phyloP scores from a whole-genome alignment of 2,888 invertebrate genomes.

The Cheilosia impressa region DNA sequence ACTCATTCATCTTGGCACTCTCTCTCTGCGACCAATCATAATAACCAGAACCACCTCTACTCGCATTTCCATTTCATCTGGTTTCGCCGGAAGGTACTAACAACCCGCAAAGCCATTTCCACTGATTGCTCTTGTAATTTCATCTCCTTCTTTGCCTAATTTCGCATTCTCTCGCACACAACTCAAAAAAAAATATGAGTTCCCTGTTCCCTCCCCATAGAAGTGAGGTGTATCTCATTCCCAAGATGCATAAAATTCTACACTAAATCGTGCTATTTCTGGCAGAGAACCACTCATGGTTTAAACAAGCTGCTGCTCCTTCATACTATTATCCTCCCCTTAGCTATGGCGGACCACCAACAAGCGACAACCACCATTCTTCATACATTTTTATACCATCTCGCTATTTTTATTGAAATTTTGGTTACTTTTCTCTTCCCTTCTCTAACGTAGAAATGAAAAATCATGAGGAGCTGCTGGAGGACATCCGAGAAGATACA shows the following conservation, averaged over 20 bases:
- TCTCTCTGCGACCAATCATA: not conserved
- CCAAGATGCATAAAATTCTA: constrained; percentile 29
- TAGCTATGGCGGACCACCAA: constrained; percentile 11
- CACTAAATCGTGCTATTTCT: constrained; percentile 27
- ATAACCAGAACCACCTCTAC: not conserved
- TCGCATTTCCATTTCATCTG: not conserved
- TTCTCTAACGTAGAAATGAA: constrained; percentile 79
- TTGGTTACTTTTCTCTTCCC: constrained; percentile 22
- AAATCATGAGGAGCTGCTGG: constrained; percentile 83
- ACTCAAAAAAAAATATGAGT: not conserved
- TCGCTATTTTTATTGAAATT: constrained; percentile 58
- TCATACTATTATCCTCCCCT: constrained; percentile 4
- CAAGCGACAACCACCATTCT: constrained; percentile 11
- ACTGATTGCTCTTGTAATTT: constrained; percentile 50
- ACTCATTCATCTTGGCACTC: not conserved
- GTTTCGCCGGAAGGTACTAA: not conserved
- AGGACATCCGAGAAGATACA: constrained; percentile 83
- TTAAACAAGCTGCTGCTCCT: constrained; percentile 30
- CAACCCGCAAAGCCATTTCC: constrained; percentile 19
- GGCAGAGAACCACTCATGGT: constrained; percentile 15
- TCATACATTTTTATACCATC: constrained; percentile 43
- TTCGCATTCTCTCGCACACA: constrained; percentile 30
- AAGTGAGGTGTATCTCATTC: not conserved
- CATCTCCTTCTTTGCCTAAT: constrained; percentile 27
- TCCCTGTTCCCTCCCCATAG: not conserved